A percentile compares a stretch with the other conserved stretches of the same genome.
Conservation (phyloP, 1,140 invertebrate genomes). For the Eurosta solidaginis region DNA sequence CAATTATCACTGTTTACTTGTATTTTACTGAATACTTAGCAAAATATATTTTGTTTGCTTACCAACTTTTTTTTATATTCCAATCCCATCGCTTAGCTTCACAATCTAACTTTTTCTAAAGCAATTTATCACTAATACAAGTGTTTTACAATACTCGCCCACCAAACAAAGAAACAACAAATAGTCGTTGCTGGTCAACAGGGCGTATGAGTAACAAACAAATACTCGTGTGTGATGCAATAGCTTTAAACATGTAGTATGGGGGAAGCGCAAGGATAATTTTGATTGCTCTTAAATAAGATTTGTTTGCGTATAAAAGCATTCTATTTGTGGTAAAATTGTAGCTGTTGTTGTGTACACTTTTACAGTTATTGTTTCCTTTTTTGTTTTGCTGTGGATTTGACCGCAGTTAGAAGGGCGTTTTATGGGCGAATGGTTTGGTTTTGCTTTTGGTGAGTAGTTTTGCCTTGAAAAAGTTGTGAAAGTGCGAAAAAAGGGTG, state of each 20-base stretch:
- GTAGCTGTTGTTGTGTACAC: not conserved
- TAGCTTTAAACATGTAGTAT: not conserved
- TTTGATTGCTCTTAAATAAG: constrained; percentile 1
- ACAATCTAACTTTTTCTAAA: not conserved
- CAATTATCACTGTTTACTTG: no score
- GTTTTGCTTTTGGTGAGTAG: no score
- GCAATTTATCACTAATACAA: not conserved
- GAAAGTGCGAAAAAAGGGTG: not conserved
- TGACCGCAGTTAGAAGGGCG: not conserved
- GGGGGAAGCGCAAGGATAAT: not conserved
- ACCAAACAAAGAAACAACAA: not conserved
- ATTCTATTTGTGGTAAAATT: constrained; percentile 2
- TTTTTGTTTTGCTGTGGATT: not conserved
- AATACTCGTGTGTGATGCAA: not conserved
- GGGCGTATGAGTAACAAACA: not conserved
- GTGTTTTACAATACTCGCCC: not conserved
- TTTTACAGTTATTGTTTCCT: not conserved
- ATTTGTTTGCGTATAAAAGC: not conserved
- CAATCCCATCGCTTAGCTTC: not conserved
- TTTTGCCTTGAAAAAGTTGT: not conserved
- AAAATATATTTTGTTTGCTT: no score
- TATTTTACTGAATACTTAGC: no score
- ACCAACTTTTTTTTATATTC: no score
- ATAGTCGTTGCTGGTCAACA: not conserved
- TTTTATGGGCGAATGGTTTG: not conserved